Conservation (phyloP, 2,113 vertebrate species). For the Petromus typicus region DNA sequence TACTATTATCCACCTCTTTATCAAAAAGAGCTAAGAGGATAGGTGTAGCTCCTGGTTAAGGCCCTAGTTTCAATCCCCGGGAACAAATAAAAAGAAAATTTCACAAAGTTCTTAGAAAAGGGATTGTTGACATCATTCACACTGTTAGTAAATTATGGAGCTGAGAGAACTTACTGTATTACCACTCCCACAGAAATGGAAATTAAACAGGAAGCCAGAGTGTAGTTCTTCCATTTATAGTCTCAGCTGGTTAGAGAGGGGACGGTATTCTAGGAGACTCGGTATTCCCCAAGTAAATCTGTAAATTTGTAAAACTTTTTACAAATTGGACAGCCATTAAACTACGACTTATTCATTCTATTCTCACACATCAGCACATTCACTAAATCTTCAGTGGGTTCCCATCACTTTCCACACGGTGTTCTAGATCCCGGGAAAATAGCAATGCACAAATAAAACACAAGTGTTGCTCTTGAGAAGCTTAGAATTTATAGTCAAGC, state of each 20-base stretch:
- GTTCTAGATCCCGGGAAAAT: not conserved
- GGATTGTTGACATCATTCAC: not conserved
- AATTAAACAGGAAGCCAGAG: slow-evolving; percentile 24
- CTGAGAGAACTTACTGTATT: not conserved
- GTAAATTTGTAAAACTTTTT: not conserved
- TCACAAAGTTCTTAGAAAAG: not conserved
- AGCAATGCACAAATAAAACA: not conserved
- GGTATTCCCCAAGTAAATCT: not conserved
- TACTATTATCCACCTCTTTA: not conserved
- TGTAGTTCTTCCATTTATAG: not conserved
- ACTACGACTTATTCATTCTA: not conserved
- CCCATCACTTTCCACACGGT: not conserved
- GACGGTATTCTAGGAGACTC: not conserved
- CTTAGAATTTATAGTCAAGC: not conserved
- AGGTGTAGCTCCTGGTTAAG: not conserved
- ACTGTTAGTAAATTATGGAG: not conserved
- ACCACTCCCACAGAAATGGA: not conserved
- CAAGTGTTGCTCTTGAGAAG: not conserved
- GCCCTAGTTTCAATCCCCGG: not conserved
- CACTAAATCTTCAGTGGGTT: not conserved
- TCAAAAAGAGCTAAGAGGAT: not conserved
- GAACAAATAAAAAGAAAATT: not conserved
- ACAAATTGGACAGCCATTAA: not conserved
- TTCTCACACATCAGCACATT: not conserved
- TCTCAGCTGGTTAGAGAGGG: not conserved